Conservation (phyloP, 2,888 invertebrate species). For the Cryptocheilus praepositus region DNA sequence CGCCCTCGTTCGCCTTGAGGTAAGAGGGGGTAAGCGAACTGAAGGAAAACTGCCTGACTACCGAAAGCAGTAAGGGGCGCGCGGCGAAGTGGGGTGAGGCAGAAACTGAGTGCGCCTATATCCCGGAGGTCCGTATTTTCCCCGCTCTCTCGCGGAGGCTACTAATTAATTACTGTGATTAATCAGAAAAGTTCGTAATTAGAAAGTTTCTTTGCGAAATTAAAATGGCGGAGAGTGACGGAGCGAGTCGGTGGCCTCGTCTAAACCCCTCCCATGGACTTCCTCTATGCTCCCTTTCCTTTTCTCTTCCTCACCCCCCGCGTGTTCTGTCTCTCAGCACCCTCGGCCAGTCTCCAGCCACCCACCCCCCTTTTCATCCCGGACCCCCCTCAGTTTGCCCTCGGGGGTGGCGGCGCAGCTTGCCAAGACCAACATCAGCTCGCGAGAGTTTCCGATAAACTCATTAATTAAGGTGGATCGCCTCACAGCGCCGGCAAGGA, state of each 20-base stretch:
- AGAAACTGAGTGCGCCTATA: conserved; percentile 29
- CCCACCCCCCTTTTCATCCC: conserved; percentile 20
- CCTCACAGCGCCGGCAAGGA: conserved; percentile 38
- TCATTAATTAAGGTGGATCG: conserved; percentile 72
- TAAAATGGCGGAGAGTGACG: conserved; percentile 62
- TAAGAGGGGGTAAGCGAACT: conserved; percentile 15
- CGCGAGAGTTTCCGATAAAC: conserved; percentile 70
- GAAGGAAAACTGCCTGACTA: conserved; percentile 12
- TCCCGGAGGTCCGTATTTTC: conserved; percentile 50
- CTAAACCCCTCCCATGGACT: not conserved
- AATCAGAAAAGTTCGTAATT: conserved; percentile 79
- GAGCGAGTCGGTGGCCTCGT: conserved; percentile 58
- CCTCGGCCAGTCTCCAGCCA: conserved; percentile 25
- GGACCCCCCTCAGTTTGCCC: conserved; percentile 26
- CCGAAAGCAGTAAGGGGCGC: conserved; percentile 30
- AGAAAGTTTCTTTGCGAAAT: conserved; percentile 78
- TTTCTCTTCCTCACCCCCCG: conserved; percentile 11
- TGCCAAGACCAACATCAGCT: conserved; percentile 60
- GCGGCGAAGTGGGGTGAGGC: conserved; percentile 18
- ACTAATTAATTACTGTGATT: conserved; percentile 80
- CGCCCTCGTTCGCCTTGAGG: no score
- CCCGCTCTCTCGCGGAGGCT: conserved; percentile 58
- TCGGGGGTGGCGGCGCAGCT: conserved; percentile 44
- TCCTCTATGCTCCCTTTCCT: no score
- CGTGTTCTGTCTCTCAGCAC: conserved; percentile 24